These are phyloP conservation scores for Autographa pulchrina DNA, from an alignment of 2,888 invertebrate genomes.

Conservation along the genomic window DNA sequence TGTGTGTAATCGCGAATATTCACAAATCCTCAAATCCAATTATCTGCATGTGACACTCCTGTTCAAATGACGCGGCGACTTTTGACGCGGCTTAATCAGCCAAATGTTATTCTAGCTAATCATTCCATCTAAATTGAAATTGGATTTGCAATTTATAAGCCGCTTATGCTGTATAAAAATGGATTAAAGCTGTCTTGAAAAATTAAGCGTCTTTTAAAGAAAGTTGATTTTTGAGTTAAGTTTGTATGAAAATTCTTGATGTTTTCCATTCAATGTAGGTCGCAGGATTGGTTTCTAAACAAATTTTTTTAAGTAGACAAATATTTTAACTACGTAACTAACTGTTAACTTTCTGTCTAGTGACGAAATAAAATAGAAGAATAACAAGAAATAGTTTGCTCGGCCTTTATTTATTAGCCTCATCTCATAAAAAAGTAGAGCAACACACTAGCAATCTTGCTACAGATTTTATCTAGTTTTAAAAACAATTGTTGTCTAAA, in stretches of 20 bases:
- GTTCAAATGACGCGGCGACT: background rate
- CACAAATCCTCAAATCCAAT: conserved; percentile 23
- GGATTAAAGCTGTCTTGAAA: background rate
- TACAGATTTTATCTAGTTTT: too few species aligned
- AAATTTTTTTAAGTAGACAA: background rate
- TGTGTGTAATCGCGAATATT: conserved; percentile 8
- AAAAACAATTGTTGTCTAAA: too few species aligned
- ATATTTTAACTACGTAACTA: too few species aligned
- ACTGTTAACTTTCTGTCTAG: too few species aligned
- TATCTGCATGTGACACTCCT: conserved; percentile 13
- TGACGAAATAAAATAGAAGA: too few species aligned
- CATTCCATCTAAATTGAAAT: conserved; percentile 18
- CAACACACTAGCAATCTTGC: too few species aligned
- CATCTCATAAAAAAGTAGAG: too few species aligned
- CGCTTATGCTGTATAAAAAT: background rate
- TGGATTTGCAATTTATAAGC: conserved; percentile 6
- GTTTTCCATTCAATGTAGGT: background rate
- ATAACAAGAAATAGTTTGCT: too few species aligned
- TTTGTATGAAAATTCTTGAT: background rate
- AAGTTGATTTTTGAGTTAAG: background rate
- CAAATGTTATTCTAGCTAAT: conserved; percentile 15
- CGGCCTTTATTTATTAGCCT: too few species aligned
- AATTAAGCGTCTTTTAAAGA: background rate
- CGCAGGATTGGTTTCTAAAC: background rate
- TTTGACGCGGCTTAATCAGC: conserved; percentile 3